Percentiles rank a stretch among this genome's conserved stretches.
Evolutionary conservation across 2,797 vertebrate species (phyloP).

Genomic region (Sebastes reedi): DNA sequence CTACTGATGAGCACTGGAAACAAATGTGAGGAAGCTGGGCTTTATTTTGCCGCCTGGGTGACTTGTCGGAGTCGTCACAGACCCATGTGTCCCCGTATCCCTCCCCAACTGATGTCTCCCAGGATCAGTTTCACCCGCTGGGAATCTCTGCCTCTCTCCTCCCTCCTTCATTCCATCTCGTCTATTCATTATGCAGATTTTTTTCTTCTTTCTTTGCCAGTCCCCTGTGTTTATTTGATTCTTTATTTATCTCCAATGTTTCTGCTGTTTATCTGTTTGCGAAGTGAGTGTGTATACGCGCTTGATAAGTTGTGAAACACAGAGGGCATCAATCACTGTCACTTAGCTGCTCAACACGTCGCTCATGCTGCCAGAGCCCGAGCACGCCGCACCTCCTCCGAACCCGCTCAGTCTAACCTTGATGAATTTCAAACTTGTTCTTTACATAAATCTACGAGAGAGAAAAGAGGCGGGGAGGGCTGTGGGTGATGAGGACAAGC

Average conservation of each 20-base stretch:
- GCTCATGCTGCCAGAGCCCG: conserved; percentile 56
- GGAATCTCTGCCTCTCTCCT: conserved; percentile 57
- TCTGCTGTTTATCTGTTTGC: conserved; percentile 69
- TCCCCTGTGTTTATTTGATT: conserved; percentile 64
- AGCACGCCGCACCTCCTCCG: conserved; percentile 23
- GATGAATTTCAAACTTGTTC: conserved; percentile 75
- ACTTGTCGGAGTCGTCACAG: conserved; percentile 74
- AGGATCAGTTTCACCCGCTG: conserved; percentile 68
- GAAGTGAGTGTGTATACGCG: conserved; percentile 29
- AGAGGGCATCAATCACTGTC: conserved; percentile 88
- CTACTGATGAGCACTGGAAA: conserved; percentile 77
- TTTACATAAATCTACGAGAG: conserved; percentile 76
- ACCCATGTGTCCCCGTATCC: conserved; percentile 57
- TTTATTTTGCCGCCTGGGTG: conserved; percentile 78
- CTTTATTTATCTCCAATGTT: conserved; percentile 77
- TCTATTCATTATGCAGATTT: conserved; percentile 70
- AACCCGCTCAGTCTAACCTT: conserved; percentile 56
- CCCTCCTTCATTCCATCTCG: conserved; percentile 45
- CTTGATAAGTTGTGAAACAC: conserved; percentile 72
- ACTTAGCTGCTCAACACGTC: conserved; percentile 72
- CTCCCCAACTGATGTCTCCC: conserved; percentile 54
- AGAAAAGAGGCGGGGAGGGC: neutral
- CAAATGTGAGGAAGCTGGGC: conserved; percentile 72
- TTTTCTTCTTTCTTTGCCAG: conserved; percentile 4
- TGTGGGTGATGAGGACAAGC: conserved; percentile 42